Base-by-base conservation (phyloP, 2,888 invertebrate species). In the Dorcus hopei region DNA sequence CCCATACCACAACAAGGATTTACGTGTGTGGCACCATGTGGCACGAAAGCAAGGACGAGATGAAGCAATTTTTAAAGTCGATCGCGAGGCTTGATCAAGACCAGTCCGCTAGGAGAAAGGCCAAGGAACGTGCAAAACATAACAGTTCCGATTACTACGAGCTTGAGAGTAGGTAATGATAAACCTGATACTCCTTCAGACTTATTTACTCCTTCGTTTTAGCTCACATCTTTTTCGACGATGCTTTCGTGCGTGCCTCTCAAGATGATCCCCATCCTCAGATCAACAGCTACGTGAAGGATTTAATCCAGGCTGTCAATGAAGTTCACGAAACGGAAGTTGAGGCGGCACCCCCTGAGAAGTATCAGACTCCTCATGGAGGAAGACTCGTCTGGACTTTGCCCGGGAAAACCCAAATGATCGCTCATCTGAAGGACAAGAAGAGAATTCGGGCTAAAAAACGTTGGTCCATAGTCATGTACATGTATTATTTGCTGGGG, bases 381-480 rank as follows among this genome's bases (percentile, higher is more conserved):
- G 95, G 95, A 0, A 84, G 90, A 19, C 77, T 96, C 42, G 86
- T 88, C 1, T 94, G 93, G 91, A 87, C 82, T 0, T 77, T 96
- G 55, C 95, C 95, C 0, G 94, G 94, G 0, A 88, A 89, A 68
- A 93, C 91, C 19, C 88, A 88, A 74, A 80, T 96, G 79, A 86
- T 91, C 63, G 91, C 89, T 7, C 95, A 96, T 76, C 80, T 96
- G 58, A 96, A 96, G 75, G 94, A 96, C 76, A 93, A 93, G 72
- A 84, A 86, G 16, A 91, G 91, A 75, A 95, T 96, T 53, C 83
- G 95, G 39, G 89, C 93, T 70, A 89, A 91, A 73, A 96, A 96
- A 76, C 84, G 96, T 59, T 96, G 95, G 95, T 94, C 94, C 50
- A 95, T 96, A 84, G 90, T 90, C 8, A 95, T 95, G 94, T 95